A percentile compares a stretch with the other conserved stretches of the same genome.
Conservation (phyloP, 1,140 invertebrate species). For the Teleopsis dalmanni region DNA sequence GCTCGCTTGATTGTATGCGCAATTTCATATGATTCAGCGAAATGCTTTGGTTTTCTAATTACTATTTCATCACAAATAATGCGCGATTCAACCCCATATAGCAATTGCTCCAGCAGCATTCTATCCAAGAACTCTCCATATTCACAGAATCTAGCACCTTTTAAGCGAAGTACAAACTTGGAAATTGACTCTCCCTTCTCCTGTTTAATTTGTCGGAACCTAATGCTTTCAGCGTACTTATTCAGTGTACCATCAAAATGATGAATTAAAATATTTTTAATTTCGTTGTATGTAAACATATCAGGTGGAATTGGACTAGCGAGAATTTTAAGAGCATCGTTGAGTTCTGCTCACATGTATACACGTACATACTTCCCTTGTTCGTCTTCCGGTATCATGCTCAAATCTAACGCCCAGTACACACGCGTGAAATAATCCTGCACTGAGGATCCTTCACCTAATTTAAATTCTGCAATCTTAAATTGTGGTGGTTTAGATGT, state of each 20-base stretch:
- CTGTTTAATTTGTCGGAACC: not conserved
- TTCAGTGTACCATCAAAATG: conserved; percentile 1
- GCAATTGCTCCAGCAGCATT: not conserved
- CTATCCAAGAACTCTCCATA: not conserved
- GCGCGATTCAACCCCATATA: not conserved
- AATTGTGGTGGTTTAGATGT: too few relatives aligned
- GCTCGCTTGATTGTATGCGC: conserved; percentile 1
- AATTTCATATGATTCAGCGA: conserved; percentile 4
- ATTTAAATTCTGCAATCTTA: not conserved
- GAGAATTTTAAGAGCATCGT: not conserved
- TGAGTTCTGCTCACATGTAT: not conserved
- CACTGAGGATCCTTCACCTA: not conserved
- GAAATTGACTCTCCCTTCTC: not conserved
- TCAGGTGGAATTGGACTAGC: not conserved
- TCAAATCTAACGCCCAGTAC: not conserved
- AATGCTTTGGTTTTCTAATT: not conserved
- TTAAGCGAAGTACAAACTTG: not conserved
- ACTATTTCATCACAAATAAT: conserved; percentile 3
- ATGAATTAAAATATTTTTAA: not conserved
- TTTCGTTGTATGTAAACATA: not conserved
- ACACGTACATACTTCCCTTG: not conserved
- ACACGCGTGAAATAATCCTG: not conserved
- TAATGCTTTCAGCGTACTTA: conserved; percentile 2
- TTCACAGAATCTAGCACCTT: not conserved
- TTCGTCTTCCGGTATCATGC: not conserved